Evolutionary conservation across 2,888 invertebrate species (phyloP), one percentile per base, ranked within the genome.

Genomic region (Choreutis nemorana): DNA sequence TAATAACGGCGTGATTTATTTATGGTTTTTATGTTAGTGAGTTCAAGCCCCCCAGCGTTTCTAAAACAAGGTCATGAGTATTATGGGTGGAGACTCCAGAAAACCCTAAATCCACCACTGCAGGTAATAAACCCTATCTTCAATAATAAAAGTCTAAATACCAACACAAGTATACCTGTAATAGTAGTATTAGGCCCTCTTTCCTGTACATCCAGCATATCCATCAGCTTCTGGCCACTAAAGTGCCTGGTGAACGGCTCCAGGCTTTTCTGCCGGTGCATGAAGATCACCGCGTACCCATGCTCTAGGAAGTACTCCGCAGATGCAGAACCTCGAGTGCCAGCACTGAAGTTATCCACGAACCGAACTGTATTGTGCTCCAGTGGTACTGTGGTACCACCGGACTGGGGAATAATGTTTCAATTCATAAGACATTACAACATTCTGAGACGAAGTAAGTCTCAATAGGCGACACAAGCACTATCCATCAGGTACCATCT

Each of bases 301-400:
- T 73, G 72, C 41, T 90, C 87, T 22, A 98, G 81, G 72, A 99
- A 98, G 62, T 96, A 92, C 82, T 99, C 99, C 0, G 97, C 89
- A 0, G 97, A 97, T 1, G 94, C 87, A 0, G 98, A 88, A 12
- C 99, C 99, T 40, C 98, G 83, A 0, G 91, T 94, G 25, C 99
- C 99, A 10, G 95, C 93, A 64, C 97, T 98, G 71, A 99, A 99
- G 81, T 99, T 99, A 66, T 99, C 99, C 31, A 99, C 95, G 70
- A 94, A 99, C 28, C 99, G 85, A 1, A 99, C 99, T 1, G 97
- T 97, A 59, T 96, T 94, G 62, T 94, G 94, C 59, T 99, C 99
- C 31, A 99, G 65, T 0, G 98, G 98, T 3, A 97, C 94, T 20
- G 94, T 94, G 3, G 98, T 99, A 30, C 98, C 98, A 21, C 98